Evolutionary conservation across 2,797 vertebrate species (phyloP), one percentile per base, ranked within the genome.

Genomic region (Tamandua tetradactyla): DNA sequence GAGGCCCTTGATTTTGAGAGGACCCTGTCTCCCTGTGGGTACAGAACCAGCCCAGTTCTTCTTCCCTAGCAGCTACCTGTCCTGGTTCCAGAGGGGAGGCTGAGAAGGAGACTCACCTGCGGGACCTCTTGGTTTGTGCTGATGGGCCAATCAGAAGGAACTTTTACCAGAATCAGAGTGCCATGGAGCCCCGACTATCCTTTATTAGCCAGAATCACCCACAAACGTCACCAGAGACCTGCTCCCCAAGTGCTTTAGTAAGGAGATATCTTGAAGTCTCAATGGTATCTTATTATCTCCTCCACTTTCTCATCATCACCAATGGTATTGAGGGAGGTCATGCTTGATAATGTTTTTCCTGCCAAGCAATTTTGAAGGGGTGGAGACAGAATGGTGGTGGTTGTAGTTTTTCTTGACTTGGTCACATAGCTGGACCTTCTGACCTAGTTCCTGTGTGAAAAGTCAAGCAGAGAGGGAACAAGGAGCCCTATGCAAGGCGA

Each of bases 21-120:
- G 32, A 37, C 27, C 0, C 0, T 1, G 3, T 61, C 72, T 87
- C 18, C 49, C 10, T 32, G 2, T 17, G n/a, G 40, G 32, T 9
- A 4, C 7, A n/a, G 12, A 30, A 47, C 5, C 85, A 15, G 37
- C 1, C 13, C 8, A 3, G 37, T n/a, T 66, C 32, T 71, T 49
- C 35, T 57, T 59, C 52, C 35, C 10, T 22, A 76, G 32, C 20
- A 57, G 86, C 14, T 7, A 30, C 27, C 4, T 52, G 7, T 44
- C 30, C 69, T 7, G 30, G n/a, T 57, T 40, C 15, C 9, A 3
- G 1, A 40, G 57, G 35, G 35, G n/a, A 42, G 37, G 14, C 12
- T 18, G 62, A 82, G 42, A 62, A 32, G 57, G 32, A 14, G 11
- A 81, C 6, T 8, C 8, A 12, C 3, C 37, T 2, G 22, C 10